Evolutionary conservation across 2,888 invertebrate species (phyloP).

Genomic region (Julus scandinavius): DNA sequence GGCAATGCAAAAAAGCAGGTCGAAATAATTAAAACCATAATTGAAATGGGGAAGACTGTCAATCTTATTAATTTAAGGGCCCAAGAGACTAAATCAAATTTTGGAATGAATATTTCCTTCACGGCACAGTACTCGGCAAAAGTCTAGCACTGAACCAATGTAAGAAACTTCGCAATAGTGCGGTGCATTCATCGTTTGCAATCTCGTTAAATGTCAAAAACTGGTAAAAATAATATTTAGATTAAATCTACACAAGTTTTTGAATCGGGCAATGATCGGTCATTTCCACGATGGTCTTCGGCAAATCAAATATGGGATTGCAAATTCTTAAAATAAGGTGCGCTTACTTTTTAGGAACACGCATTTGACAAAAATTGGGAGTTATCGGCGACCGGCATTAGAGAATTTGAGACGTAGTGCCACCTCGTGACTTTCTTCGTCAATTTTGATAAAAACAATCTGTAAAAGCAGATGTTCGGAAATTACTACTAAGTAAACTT

Average conservation of each 20-base stretch:
- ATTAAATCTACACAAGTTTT: too few relatives aligned
- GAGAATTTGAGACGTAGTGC: not conserved
- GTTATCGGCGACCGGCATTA: not conserved
- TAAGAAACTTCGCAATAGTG: not conserved
- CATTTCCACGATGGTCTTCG: too few relatives aligned
- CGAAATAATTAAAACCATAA: not conserved
- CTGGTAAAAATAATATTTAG: too few relatives aligned
- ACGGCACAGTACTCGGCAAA: not conserved
- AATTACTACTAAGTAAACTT: not conserved
- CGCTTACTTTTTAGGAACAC: not conserved
- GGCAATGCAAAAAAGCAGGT: not conserved
- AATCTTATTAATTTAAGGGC: not conserved
- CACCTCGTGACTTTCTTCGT: not conserved
- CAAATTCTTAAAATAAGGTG: too few relatives aligned
- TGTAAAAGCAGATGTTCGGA: not conserved
- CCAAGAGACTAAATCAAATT: not conserved
- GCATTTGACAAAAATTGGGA: too few relatives aligned
- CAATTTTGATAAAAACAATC: not conserved
- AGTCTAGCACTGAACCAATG: not conserved
- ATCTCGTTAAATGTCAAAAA: too few relatives aligned
- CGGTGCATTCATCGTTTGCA: not conserved
- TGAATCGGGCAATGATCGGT: too few relatives aligned
- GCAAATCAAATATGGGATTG: too few relatives aligned
- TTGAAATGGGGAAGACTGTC: not conserved
- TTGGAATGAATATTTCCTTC: not conserved